Base-by-base conservation (phyloP, 1,140 invertebrate genomes). In the Eciton burchellii region DNA sequence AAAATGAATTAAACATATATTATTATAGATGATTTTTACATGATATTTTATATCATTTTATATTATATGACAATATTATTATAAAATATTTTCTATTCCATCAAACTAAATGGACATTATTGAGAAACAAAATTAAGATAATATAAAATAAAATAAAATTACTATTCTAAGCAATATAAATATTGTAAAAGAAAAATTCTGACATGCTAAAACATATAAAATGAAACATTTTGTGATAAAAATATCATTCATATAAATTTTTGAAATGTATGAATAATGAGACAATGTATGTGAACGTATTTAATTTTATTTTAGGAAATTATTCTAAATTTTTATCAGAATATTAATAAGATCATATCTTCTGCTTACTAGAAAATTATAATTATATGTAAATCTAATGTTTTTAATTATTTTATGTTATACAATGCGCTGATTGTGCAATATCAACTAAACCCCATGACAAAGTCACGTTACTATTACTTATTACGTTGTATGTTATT, bases 371-470 rank as follows among this genome's bases (percentile, higher is more conserved):
- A 8, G 1, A n/a, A 45, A 60, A 11, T 41, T 24, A 19, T 70
- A 70, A 56, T 70, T 24, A 21, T 2, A 6, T 70, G 0, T 35
- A 68, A 71, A 56, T 71, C 1, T 56, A 8, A 43, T 73, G 43
- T 57, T 24, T 4, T 6, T 56, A 41, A 66, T 49, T 59, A 60
- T 79, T 57, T 73, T 3, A 21, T 73, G 21, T 35, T 52, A 4
- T 35, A 35, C 35, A 6, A 41, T 65, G 21, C 21, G 16, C 8
- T 35, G 11, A 26, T 19, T 62, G 21, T 85, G 68, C 21, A 83
- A 87, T 47, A 49, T 59, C 68, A 59, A 81, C 26, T 83, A 87
- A 81, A 87, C 70, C 65, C 66, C 74, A 81, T 87, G 56, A 84
- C 56, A 87, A 65, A 87, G 66, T 81, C 76, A 71, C 21, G 83